phyloP scores from a whole-genome alignment of 2,797 vertebrate species.

The Phrynocephalus vlangalii region DNA sequence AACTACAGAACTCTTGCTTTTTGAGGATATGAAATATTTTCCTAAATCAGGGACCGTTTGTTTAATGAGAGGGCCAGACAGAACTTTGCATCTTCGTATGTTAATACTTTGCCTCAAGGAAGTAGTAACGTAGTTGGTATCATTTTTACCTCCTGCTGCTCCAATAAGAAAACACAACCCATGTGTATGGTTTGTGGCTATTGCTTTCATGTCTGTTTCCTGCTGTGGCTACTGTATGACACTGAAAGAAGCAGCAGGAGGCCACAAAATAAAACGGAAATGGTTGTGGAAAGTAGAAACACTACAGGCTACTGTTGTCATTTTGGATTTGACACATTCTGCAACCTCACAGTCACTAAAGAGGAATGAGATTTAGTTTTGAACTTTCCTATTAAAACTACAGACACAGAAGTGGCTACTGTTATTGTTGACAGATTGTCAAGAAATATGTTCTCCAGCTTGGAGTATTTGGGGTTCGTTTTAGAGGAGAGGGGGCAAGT shows the following conservation, averaged over 20 bases:
- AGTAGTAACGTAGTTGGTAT: conserved; percentile 65
- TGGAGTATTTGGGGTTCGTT: background rate
- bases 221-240: conserved; percentile 65
- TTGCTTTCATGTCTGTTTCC: conserved; percentile 68
- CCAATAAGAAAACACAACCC: conserved; percentile 64
- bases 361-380: background rate
- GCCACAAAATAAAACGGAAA: conserved; percentile 67
- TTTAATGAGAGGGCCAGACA: conserved; percentile 56
- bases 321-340: conserved; percentile 25
- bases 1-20: conserved; percentile 24
- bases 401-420: background rate
- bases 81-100: conserved; percentile 64
- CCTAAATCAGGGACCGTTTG: conserved; percentile 48
- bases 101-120: conserved; percentile 70
- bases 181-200: conserved; percentile 59
- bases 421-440: background rate
- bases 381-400: conserved; percentile 17
- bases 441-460: background rate
- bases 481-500: background rate
- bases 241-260: conserved; percentile 66
- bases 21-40: conserved; percentile 56
- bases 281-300: conserved; percentile 60
- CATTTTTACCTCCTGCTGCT: conserved; percentile 66
- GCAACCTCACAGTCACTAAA: background rate
- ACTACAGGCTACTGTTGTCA: conserved; percentile 61